These are phyloP conservation scores for Athalia cordata DNA, from an alignment of 2,888 invertebrate species.

Conservation along the genomic window DNA sequence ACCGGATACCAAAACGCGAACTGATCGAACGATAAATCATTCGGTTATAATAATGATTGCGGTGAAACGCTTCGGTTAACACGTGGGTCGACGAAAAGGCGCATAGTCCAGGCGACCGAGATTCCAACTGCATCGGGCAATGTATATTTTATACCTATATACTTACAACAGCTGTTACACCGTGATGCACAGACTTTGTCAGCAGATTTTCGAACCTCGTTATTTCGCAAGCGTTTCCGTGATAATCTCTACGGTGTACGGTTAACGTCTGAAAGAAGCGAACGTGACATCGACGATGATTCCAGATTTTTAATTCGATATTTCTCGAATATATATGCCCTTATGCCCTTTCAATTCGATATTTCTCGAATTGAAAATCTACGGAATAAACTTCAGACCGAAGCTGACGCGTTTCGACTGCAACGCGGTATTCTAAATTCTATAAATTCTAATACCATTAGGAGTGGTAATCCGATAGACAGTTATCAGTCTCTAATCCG, in stretches of 20 bases:
- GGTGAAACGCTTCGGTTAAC: conserved; percentile 43
- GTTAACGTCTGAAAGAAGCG: too few relatives aligned
- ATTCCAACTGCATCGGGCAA: conserved; percentile 4
- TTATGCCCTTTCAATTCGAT: too few relatives aligned
- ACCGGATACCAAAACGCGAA: neutral
- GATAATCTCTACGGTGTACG: too few relatives aligned
- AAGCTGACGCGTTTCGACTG: too few relatives aligned
- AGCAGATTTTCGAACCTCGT: neutral
- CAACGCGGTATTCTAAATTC: too few relatives aligned
- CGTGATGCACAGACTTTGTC: neutral
- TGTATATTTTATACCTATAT: too few relatives aligned
- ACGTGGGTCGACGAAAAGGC: conserved; percentile 38
- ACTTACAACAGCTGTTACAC: too few relatives aligned
- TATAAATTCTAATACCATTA: neutral
- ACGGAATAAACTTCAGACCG: too few relatives aligned
- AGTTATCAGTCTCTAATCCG: neutral
- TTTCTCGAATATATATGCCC: too few relatives aligned
- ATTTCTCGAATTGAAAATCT: too few relatives aligned
- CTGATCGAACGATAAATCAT: conserved; percentile 23
- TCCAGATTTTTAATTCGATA: too few relatives aligned
- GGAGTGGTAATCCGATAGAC: neutral
- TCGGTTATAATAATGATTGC: conserved; percentile 1
- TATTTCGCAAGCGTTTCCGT: neutral
- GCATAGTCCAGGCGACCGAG: conserved; percentile 31
- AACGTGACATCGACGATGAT: too few relatives aligned